A percentile compares a stretch with the other conserved stretches of the same genome.
Evolutionary conservation across 2,888 invertebrate genomes (phyloP).

Genomic region (Leptura quadrifasciata): DNA sequence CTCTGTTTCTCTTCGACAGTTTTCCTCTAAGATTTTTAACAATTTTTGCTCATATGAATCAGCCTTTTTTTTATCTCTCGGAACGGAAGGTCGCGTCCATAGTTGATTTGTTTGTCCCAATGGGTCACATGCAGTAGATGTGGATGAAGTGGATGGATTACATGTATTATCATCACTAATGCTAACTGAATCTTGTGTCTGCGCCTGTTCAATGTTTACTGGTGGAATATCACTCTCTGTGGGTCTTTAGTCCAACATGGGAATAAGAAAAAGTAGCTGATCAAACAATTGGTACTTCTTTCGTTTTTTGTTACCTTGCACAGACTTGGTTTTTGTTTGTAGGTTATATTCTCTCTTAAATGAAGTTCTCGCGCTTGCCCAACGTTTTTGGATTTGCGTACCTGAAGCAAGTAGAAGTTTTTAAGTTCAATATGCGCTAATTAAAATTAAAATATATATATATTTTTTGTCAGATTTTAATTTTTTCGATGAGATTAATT

Average conservation of each 20-base stretch:
- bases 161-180: slow-evolving; percentile 3
- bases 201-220: slow-evolving; percentile 9
- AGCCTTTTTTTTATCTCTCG: slow-evolving; percentile 8
- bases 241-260: slow-evolving; percentile 1
- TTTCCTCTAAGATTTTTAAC: slow-evolving; percentile 10
- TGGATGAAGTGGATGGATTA: neutral
- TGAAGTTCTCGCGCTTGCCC: slow-evolving; percentile 18
- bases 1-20: neutral
- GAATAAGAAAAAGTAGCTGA: slow-evolving; percentile 12
- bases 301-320: slow-evolving; percentile 6
- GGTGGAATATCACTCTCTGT: slow-evolving; percentile 3
- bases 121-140: slow-evolving; percentile 15
- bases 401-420: slow-evolving; percentile 17
- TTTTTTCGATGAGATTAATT: neutral
- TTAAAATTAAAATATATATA: neutral
- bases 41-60: neutral
- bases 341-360: slow-evolving; percentile 16
- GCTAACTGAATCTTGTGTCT: slow-evolving; percentile 18
- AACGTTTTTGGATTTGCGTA: slow-evolving; percentile 14
- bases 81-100: neutral
- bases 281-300: slow-evolving; percentile 13
- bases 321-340: slow-evolving; percentile 15
- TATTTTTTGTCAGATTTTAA: slow-evolving; percentile 5
- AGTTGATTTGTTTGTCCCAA: slow-evolving; percentile 18
- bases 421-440: slow-evolving; percentile 20